phyloP scores from a whole-genome alignment of 2,113 vertebrate species.

The Eptesicus fuscus region DNA sequence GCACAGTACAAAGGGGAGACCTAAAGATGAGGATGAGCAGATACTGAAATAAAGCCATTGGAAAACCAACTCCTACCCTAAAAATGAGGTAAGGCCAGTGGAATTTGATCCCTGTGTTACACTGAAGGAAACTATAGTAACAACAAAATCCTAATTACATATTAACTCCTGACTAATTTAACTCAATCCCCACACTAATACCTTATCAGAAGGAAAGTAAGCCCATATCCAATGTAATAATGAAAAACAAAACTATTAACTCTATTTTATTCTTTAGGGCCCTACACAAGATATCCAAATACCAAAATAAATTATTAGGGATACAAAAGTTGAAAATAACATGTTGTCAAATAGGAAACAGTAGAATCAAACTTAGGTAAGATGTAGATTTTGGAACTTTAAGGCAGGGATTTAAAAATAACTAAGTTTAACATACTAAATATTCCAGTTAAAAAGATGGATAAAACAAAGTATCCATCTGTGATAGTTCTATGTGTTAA shows the following conservation, averaged over 20 bases:
- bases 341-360: background rate
- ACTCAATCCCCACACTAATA: background rate
- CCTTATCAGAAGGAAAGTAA: background rate
- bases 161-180: background rate
- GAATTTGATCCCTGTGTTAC: background rate
- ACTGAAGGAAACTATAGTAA: background rate
- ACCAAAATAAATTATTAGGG: background rate
- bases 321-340: background rate
- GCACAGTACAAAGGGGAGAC: background rate
- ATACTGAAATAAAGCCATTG: background rate
- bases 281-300: background rate
- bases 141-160: background rate
- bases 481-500: background rate
- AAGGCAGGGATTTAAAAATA: background rate
- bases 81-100: background rate
- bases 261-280: background rate
- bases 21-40: background rate
- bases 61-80: background rate
- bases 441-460: background rate
- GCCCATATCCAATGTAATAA: background rate
- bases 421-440: background rate
- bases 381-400: background rate
- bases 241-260: background rate
- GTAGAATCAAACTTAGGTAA: background rate
- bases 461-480: background rate